Conservation (phyloP, 2,888 invertebrate genomes). For the Drosophila anomalipes region DNA sequence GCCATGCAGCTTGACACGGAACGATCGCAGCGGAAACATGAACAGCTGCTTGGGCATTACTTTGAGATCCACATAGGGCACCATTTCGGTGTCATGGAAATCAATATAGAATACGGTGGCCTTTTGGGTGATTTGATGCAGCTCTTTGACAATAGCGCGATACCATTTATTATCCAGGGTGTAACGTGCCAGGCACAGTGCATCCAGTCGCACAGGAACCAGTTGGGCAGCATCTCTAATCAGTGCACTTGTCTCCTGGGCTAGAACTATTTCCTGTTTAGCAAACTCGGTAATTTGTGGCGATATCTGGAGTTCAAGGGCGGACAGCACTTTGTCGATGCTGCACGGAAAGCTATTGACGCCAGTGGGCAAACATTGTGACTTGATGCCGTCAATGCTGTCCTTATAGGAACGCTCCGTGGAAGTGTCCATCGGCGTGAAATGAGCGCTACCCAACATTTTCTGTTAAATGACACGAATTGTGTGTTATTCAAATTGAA, state of each 20-base stretch:
- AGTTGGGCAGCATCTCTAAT: constrained; percentile 85
- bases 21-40: constrained; percentile 86
- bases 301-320: constrained; percentile 77
- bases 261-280: constrained; percentile 86
- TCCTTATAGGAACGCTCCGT: constrained; percentile 75
- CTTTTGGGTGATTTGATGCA: constrained; percentile 84
- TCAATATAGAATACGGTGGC: constrained; percentile 91
- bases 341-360: constrained; percentile 77
- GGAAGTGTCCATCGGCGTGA: constrained; percentile 80
- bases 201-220: constrained; percentile 80
- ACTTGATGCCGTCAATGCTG: constrained; percentile 67
- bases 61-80: constrained; percentile 86
- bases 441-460: constrained; percentile 53
- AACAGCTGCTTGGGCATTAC: constrained; percentile 86
- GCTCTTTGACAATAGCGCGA: constrained; percentile 88
- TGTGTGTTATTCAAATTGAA: neutral
- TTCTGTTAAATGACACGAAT: constrained; percentile 38
- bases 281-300: constrained; percentile 83
- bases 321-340: constrained; percentile 72
- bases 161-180: constrained; percentile 90
- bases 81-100: constrained; percentile 89
- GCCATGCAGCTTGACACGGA: constrained; percentile 86
- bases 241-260: constrained; percentile 86
- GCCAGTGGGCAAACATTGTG: constrained; percentile 71
- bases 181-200: constrained; percentile 88